Evolutionary conservation across 2,113 vertebrate species (phyloP), one percentile per base, ranked within the genome.

Genomic region (Lipophrys pholis): DNA sequence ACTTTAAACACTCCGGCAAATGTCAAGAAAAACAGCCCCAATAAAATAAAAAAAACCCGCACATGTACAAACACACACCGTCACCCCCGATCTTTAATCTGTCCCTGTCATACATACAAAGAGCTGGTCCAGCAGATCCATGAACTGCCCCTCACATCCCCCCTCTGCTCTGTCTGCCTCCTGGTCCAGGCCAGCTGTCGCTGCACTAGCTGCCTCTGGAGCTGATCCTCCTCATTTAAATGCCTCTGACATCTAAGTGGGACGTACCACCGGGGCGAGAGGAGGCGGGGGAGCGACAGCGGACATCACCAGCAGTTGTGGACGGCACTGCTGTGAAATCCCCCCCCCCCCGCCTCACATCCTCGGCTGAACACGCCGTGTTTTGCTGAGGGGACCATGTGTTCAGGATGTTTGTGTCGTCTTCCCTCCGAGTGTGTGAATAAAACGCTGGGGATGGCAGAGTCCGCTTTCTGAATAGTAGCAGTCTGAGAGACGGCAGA

Each of bases 211-310:
- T 80, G 80, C 90, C 90, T 87, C 87, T 89, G 87, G 91, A 90
- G 89, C 89, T 88, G 83, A 87, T 87, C 87, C 85, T 91, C 76
- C 88, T 91, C 85, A 90, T 93, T 94, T 93, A 88, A 93, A 94
- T 90, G 90, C 89, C 89, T 85, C 89, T 92, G 93, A 93, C 93
- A 92, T 92, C 76, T 61, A 83, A 85, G 58, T 91, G 91, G 94
- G 90, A 80, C 8, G 70, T 95, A 94, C 94, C 93, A 94, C 72
- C 57, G 77, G 66, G 77, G 40, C 61, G 39, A 56, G 61, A 77
- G 14, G 71, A 78, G 57, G 52, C 59, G 63, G 87, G 85, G 92
- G 90, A 83, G 11, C 36, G 53, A 35, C 12, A 0, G n/a, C 16
- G 4, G 49, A 42, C 73, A 76, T 72, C 64, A 75, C 60, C 10